Evolutionary conservation across 2,888 invertebrate species (phyloP).

Genomic region (Amblyjoppa proteus): DNA sequence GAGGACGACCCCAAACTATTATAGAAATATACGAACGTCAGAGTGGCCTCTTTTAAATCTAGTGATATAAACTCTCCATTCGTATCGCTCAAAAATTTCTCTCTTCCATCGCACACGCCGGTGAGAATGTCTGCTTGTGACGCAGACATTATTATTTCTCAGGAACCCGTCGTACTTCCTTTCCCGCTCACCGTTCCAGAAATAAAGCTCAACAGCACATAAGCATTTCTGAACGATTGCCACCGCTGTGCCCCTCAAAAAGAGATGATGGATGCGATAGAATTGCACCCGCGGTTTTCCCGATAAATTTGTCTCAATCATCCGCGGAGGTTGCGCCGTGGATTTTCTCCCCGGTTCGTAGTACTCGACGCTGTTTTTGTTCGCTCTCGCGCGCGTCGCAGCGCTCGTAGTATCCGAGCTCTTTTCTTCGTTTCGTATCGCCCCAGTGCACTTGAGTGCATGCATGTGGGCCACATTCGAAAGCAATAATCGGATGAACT

Average conservation of each 20-base stretch:
- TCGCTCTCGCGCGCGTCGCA: background rate
- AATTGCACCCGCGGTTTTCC: slow-evolving; percentile 23
- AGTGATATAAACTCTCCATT: background rate
- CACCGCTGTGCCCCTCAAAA: slow-evolving; percentile 14
- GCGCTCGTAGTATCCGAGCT: background rate
- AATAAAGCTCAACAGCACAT: slow-evolving; percentile 18
- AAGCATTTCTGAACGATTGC: background rate
- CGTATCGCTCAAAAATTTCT: slow-evolving; percentile 11
- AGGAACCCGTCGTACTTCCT: slow-evolving; percentile 14
- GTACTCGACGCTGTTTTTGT: slow-evolving; percentile 22
- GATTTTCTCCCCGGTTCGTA: slow-evolving; percentile 5
- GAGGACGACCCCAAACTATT: background rate
- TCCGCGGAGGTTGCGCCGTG: background rate
- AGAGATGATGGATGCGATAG: slow-evolving; percentile 46
- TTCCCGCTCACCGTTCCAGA: background rate
- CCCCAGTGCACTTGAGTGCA: background rate
- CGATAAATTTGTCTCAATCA: slow-evolving; percentile 39
- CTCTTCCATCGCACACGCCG: background rate
- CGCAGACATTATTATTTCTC: slow-evolving; percentile 31
- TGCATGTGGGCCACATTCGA: background rate
- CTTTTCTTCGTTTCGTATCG: slow-evolving; percentile 6
- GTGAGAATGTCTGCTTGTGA: slow-evolving; percentile 10
- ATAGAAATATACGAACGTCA: background rate
- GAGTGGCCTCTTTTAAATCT: background rate
- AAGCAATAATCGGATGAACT: background rate